A percentile compares a stretch with the other conserved stretches of the same genome.
Evolutionary conservation across 2,888 invertebrate species (phyloP).

Genomic region (Phrixothrix hirtus): DNA sequence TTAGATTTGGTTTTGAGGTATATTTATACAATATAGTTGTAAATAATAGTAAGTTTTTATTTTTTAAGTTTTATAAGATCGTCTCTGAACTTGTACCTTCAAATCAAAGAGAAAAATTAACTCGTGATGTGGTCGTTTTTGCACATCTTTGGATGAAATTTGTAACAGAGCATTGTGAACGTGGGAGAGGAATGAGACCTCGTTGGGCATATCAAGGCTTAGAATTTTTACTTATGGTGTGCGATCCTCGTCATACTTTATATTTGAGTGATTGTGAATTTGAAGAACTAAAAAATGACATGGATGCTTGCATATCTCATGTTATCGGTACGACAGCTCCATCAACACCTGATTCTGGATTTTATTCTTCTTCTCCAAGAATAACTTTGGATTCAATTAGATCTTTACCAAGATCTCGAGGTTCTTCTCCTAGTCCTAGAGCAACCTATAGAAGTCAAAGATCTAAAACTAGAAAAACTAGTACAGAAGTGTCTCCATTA

Average conservation of each 20-base stretch:
- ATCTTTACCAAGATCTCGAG: slow-evolving; percentile 45
- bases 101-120: slow-evolving; percentile 55
- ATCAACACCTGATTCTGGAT: slow-evolving; percentile 52
- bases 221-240: slow-evolving; percentile 83
- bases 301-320: slow-evolving; percentile 86
- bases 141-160: slow-evolving; percentile 89
- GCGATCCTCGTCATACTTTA: slow-evolving; percentile 81
- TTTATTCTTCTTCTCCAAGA: slow-evolving; percentile 49
- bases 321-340: slow-evolving; percentile 62
- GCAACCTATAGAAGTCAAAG: slow-evolving; percentile 52
- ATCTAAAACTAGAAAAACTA: slow-evolving; percentile 48
- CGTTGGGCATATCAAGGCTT: slow-evolving; percentile 89
- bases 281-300: slow-evolving; percentile 74
- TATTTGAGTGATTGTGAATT: slow-evolving; percentile 78
- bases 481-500: slow-evolving; percentile 46
- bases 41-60: slow-evolving; percentile 1
- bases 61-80: slow-evolving; percentile 68
- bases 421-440: slow-evolving; percentile 52
- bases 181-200: slow-evolving; percentile 77
- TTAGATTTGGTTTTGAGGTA: slow-evolving; percentile 88
- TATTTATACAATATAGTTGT: neutral
- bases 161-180: slow-evolving; percentile 80
- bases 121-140: slow-evolving; percentile 67
- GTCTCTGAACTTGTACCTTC: slow-evolving; percentile 66
- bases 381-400: slow-evolving; percentile 46